These are phyloP conservation scores for Capitella teleta DNA, from an alignment of 1,140 invertebrate species.

Conservation along the genomic window DNA sequence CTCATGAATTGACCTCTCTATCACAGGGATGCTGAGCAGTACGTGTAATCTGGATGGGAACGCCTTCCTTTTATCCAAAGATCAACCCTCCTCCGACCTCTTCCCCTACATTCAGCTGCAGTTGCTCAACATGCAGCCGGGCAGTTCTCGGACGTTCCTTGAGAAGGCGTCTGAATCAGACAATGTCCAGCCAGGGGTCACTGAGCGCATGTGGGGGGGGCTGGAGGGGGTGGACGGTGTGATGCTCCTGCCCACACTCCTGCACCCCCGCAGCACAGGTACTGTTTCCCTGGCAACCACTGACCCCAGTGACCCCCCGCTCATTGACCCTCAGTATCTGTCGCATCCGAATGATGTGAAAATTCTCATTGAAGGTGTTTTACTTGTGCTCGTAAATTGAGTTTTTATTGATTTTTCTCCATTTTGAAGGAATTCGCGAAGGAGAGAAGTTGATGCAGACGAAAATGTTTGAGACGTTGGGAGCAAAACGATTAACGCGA, in stretches of 20 bases:
- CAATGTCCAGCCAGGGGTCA: neutral
- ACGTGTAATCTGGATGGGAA: neutral
- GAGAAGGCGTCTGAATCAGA: neutral
- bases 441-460: conserved; percentile 4
- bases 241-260: conserved; percentile 11
- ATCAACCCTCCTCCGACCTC: neutral
- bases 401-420: neutral
- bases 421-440: conserved; percentile 1
- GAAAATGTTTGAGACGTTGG: neutral
- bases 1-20: neutral
- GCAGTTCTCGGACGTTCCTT: neutral
- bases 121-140: neutral
- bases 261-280: conserved; percentile 21
- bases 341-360: conserved; percentile 9
- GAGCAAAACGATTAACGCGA: neutral
- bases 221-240: conserved; percentile 11
- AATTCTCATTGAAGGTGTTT: conserved; percentile 14
- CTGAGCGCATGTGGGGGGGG: conserved; percentile 1
- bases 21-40: neutral
- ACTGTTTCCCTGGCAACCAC: conserved; percentile 26
- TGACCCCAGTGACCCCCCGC: conserved; percentile 65
- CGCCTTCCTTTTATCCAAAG: neutral
- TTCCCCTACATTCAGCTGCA: neutral
- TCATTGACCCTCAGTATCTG: conserved; percentile 58
- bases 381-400: too few species aligned